A percentile compares a stretch with the other conserved stretches of the same genome.
Evolutionary conservation across 2,888 invertebrate species (phyloP).

Genomic region (Ectropis crepuscularia): DNA sequence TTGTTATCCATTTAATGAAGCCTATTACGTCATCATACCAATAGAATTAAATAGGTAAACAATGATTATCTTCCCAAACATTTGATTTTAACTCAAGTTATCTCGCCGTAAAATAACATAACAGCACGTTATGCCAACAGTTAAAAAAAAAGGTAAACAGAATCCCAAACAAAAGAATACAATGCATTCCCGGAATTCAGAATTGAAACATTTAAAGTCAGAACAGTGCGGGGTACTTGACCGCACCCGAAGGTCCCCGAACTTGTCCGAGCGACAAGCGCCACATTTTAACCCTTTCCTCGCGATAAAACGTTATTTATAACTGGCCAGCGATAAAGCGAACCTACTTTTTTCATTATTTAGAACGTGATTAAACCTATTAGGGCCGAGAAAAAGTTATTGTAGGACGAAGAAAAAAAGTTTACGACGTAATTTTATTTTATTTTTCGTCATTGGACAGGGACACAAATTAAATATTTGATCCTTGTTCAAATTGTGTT

Average conservation of each 20-base stretch:
- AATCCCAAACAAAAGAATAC: background rate
- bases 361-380: slow-evolving; percentile 31
- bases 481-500: no score
- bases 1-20: background rate
- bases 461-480: no score
- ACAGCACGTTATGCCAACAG: background rate
- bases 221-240: slow-evolving; percentile 32
- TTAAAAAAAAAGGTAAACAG: background rate
- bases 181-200: slow-evolving; percentile 14
- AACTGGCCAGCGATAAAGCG: slow-evolving; percentile 35
- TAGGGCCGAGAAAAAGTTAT: slow-evolving; percentile 26
- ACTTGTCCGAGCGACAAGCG: slow-evolving; percentile 31
- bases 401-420: background rate
- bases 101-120: background rate
- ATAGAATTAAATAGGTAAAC: no score
- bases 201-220: slow-evolving; percentile 31
- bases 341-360: slow-evolving; percentile 37
- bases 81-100: no score
- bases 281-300: slow-evolving; percentile 41
- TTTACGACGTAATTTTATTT: background rate
- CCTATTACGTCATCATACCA: background rate
- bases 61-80: no score
- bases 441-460: background rate
- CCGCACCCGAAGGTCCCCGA: slow-evolving; percentile 37
- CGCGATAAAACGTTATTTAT: slow-evolving; percentile 43